Evolutionary conservation across 2,113 vertebrate genomes (phyloP).

Genomic region (Rhegmatorhina hoffmannsi): DNA sequence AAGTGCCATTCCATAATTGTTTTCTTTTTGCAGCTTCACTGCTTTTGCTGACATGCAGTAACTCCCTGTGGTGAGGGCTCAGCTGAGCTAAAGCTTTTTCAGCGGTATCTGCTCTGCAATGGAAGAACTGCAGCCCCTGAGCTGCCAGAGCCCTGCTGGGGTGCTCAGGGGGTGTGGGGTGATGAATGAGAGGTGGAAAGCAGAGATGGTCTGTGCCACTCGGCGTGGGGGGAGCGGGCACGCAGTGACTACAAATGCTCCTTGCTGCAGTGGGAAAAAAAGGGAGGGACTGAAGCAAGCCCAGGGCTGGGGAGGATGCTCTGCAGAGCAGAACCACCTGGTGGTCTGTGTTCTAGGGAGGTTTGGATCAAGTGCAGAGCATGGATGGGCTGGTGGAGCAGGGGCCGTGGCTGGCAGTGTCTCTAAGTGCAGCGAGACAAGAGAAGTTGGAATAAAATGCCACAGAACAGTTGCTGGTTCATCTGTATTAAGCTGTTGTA

Average conservation of each 20-base stretch:
- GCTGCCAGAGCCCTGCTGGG: background rate
- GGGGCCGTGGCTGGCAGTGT: background rate
- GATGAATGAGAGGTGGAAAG: accelerated
- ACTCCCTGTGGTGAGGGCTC: background rate
- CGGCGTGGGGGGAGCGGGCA: background rate
- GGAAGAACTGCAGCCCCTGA: background rate
- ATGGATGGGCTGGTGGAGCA: background rate
- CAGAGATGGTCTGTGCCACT: background rate
- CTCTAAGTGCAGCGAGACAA: background rate
- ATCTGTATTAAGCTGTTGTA: background rate
- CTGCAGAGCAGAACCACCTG: background rate
- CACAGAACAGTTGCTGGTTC: background rate
- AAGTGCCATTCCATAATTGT: background rate
- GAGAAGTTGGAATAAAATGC: background rate
- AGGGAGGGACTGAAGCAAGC: background rate
- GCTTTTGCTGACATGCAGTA: background rate
- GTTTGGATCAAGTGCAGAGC: background rate
- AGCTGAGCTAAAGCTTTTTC: background rate
- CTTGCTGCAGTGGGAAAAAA: background rate
- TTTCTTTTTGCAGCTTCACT: background rate
- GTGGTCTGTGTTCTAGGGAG: accelerated
- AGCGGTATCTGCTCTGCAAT: background rate
- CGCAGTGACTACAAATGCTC: background rate
- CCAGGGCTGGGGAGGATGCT: background rate
- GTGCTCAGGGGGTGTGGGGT: background rate